Percentiles rank a stretch among this genome's conserved stretches.
Conservation (phyloP, 1,140 invertebrate species). For the Psix sp. region DNA sequence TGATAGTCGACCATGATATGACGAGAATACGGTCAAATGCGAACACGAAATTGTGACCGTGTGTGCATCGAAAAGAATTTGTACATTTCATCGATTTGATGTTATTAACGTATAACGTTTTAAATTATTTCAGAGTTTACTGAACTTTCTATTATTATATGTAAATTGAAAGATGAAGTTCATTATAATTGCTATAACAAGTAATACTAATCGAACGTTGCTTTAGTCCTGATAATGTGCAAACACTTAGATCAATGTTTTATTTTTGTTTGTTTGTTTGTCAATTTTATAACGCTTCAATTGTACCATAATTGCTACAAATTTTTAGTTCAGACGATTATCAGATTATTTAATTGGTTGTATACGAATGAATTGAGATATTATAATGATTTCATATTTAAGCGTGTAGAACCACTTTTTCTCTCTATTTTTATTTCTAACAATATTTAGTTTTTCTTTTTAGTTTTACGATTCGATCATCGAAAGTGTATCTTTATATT, state of each 20-base stretch:
- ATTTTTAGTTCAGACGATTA: constrained; percentile 18
- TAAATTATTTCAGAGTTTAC: constrained; percentile 72
- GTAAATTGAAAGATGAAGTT: constrained; percentile 70
- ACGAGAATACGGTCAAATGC: constrained; percentile 39
- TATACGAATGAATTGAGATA: constrained; percentile 22
- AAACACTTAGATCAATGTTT: constrained; percentile 41
- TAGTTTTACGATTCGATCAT: constrained; percentile 39
- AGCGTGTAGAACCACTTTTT: constrained; percentile 13
- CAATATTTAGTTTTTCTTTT: constrained; percentile 23
- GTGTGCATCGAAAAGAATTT: constrained; percentile 61
- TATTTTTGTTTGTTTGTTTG: constrained; percentile 38
- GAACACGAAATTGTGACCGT: constrained; percentile 45
- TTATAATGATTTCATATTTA: constrained; percentile 36
- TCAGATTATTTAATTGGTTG: constrained; percentile 28
- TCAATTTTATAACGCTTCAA: constrained; percentile 40
- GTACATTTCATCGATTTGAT: constrained; percentile 69
- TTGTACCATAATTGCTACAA: constrained; percentile 35
- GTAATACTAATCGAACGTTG: constrained; percentile 50
- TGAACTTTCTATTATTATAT: constrained; percentile 66
- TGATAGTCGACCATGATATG: constrained; percentile 17
- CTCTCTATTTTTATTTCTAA: constrained; percentile 47
- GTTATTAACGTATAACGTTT: constrained; percentile 68
- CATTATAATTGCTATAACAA: constrained; percentile 64
- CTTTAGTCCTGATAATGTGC: constrained; percentile 51
- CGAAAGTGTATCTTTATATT: constrained; percentile 41